Percentiles rank a stretch among this genome's conserved stretches.
These are phyloP conservation scores for Aphaenogaster floridana DNA, from an alignment of 1,140 invertebrate species.

Conservation along the genomic window DNA sequence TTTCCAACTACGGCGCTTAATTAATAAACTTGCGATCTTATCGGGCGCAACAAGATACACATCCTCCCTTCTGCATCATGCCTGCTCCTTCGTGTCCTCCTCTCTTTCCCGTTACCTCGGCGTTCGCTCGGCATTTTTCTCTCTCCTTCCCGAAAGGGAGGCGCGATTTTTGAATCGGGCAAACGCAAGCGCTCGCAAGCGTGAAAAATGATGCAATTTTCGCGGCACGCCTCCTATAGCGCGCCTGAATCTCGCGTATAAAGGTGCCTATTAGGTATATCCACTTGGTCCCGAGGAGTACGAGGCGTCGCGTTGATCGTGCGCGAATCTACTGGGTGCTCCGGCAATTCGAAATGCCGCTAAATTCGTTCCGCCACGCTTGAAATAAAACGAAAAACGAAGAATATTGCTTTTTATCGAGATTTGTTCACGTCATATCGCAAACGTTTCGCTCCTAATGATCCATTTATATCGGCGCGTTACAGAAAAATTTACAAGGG, in stretches of 20 bases:
- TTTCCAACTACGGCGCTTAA: slow-evolving; percentile 65
- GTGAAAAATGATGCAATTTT: slow-evolving; percentile 79
- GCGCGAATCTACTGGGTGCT: slow-evolving; percentile 65
- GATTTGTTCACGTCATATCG: slow-evolving; percentile 47
- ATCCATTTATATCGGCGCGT: slow-evolving; percentile 10
- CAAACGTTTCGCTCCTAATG: slow-evolving; percentile 18
- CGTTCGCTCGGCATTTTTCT: slow-evolving; percentile 12
- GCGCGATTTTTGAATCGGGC: slow-evolving; percentile 74
- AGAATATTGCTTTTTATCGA: slow-evolving; percentile 47
- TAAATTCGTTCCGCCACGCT: slow-evolving; percentile 50
- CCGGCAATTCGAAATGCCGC: slow-evolving; percentile 49
- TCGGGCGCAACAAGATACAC: slow-evolving; percentile 74
- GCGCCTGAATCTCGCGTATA: slow-evolving; percentile 74
- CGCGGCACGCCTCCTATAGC: slow-evolving; percentile 76
- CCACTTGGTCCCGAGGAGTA: slow-evolving; percentile 46
- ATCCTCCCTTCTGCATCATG: slow-evolving; percentile 48
- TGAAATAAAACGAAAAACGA: slow-evolving; percentile 27
- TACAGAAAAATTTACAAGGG: slow-evolving; percentile 38
- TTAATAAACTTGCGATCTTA: slow-evolving; percentile 79
- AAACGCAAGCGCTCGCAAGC: slow-evolving; percentile 52
- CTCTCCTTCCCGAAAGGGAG: slow-evolving; percentile 43
- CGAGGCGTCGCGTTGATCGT: slow-evolving; percentile 58
- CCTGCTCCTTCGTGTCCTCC: slow-evolving; percentile 3
- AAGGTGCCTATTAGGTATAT: slow-evolving; percentile 74
- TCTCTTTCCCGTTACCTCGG: not conserved